A percentile compares a stretch with the other conserved stretches of the same genome.
phyloP scores from a whole-genome alignment of 2,888 invertebrate species.

The Acronicta aceris region DNA sequence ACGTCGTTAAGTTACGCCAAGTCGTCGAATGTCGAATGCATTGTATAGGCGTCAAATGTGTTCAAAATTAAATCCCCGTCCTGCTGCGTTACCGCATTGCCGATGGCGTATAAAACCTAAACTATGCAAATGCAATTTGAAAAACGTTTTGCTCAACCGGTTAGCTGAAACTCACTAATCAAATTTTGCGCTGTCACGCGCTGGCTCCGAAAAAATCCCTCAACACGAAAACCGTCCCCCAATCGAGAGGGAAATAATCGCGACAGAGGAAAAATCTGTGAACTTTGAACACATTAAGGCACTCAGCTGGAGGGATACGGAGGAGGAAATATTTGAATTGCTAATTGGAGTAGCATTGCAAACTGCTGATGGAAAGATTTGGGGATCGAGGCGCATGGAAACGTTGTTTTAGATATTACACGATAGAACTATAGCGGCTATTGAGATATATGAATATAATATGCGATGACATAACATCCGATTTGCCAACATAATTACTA shows the following conservation, averaged over 20 bases:
- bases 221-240: slow-evolving; percentile 14
- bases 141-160: not conserved
- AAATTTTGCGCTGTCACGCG: slow-evolving; percentile 25
- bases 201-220: slow-evolving; percentile 3
- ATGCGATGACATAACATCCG: no score
- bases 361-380: slow-evolving; percentile 36
- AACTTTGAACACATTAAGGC: slow-evolving; percentile 48
- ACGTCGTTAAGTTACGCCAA: no score
- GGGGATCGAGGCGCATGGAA: slow-evolving; percentile 18
- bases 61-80: no score
- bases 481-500: no score
- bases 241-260: slow-evolving; percentile 30
- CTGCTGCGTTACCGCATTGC: no score
- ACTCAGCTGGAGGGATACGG: slow-evolving; percentile 34
- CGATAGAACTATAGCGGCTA: not conserved
- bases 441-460: no score
- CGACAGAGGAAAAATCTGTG: slow-evolving; percentile 37
- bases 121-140: not conserved
- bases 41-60: no score
- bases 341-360: slow-evolving; percentile 66
- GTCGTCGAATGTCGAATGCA: no score
- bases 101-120: not conserved
- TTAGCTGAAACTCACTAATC: slow-evolving; percentile 1
- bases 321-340: slow-evolving; percentile 69
- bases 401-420: not conserved